Evolutionary conservation across 2,888 invertebrate species (phyloP), one percentile per base, ranked within the genome.

Genomic region (Meteorus colon): DNA sequence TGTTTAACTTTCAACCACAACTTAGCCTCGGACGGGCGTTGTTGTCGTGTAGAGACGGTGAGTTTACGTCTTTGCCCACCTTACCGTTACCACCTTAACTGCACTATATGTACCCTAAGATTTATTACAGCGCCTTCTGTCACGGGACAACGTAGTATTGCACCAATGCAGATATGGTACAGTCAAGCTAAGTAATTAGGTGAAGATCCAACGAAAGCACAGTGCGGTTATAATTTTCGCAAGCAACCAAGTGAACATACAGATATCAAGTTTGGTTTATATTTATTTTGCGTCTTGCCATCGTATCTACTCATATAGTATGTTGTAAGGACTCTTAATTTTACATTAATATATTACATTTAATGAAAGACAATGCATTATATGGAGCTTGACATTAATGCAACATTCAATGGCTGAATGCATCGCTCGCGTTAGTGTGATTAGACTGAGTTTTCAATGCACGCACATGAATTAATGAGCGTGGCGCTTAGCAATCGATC

Each of bases 1-100:
- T 79, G 76, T 80, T 79, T 81, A 81, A 81, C 79, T 81, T 80
- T 60, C 77, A 73, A 77, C 79, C 78, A 71, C 77, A 80, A 81
- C 77, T 79, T 81, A 73, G 72, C 65, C 73, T 67, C 51, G 69
- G 41, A 67, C 62, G 65, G 19, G 12, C 70, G 59, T 77, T 73
- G 55, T 41, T 69, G 63, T 67, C 67, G 55, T 65, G 27, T 60
- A 62, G 37, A 69, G 41, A 34, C 37, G 60, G 69, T 69, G 69
- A 27, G 51, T 69, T 45, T 34, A 69, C 31, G 62, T 62, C 62
- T 62, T 62, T 62, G 62, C 62, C 31, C n/a, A 62, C 62, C 59
- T 75, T 63, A 67, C 27, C 69, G 63, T 27, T 73, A 41, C 68
- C 74, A 73, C 70, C 74, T 78, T 77, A 77, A 78, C 78, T 78